phyloP scores from a whole-genome alignment of 1,140 invertebrate species.

The Drosophila tsacasi region DNA sequence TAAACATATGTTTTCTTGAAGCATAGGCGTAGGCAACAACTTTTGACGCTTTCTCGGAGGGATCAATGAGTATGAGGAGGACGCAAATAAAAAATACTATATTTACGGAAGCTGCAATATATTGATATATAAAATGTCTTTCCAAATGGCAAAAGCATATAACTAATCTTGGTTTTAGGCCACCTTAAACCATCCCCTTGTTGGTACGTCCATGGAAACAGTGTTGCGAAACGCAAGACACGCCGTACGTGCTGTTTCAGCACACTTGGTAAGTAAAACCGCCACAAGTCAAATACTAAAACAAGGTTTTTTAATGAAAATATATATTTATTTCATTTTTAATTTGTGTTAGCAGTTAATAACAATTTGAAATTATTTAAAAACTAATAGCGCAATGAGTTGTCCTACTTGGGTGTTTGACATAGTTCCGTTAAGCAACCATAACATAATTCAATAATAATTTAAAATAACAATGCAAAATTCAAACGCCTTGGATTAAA shows the following conservation, averaged over 20 bases:
- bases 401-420: constrained; percentile 34
- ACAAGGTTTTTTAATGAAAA: constrained; percentile 48
- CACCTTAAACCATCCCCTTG: background rate
- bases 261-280: background rate
- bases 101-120: background rate
- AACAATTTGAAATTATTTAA: constrained; percentile 69
- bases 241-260: background rate
- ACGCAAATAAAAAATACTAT: background rate
- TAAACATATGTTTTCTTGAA: constrained; percentile 13
- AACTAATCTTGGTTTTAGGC: background rate
- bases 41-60: background rate
- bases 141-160: background rate
- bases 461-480: constrained; percentile 78
- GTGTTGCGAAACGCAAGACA: constrained; percentile 1
- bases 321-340: constrained; percentile 70
- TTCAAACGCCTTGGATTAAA: constrained; percentile 28
- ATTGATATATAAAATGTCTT: background rate
- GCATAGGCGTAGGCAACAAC: constrained; percentile 7
- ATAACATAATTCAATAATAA: constrained; percentile 78
- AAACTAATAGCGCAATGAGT: constrained; percentile 65
- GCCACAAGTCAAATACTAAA: background rate
- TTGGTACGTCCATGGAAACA: background rate
- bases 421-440: constrained; percentile 64
- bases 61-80: too few relatives aligned
- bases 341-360: constrained; percentile 73